These are phyloP conservation scores for Lomographa bimaculata DNA, from an alignment of 2,888 invertebrate species.

Conservation along the genomic window DNA sequence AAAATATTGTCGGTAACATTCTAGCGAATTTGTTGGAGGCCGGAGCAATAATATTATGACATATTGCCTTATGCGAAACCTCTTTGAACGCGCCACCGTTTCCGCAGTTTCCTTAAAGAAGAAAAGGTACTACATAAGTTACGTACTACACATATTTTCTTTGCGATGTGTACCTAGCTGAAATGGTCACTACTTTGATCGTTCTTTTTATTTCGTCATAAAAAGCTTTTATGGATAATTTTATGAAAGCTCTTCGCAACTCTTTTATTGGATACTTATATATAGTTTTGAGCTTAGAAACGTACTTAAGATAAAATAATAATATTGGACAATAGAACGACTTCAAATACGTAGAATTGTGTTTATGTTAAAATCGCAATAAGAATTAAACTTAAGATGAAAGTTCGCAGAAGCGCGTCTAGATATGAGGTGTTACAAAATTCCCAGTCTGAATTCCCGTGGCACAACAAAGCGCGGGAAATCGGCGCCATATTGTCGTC, in stretches of 20 bases:
- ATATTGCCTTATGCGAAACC: conserved; percentile 68
- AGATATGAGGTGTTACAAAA: conserved; percentile 41
- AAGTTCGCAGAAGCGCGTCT: conserved; percentile 1
- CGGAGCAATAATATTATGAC: conserved; percentile 80
- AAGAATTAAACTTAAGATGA: background rate
- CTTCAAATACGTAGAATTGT: no score
- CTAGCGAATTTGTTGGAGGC: conserved; percentile 67
- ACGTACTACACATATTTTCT: conserved; percentile 29
- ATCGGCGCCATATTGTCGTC: conserved; percentile 73
- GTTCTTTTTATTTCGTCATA: conserved; percentile 20
- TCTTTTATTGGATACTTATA: no score
- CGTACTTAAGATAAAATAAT: no score
- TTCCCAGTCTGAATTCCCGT: conserved; percentile 37
- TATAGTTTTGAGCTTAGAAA: no score
- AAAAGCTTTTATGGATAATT: background rate
- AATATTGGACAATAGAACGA: no score
- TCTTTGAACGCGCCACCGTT: conserved; percentile 52
- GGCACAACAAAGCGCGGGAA: conserved; percentile 63
- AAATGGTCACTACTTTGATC: conserved; percentile 30
- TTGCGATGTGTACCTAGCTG: conserved; percentile 24
- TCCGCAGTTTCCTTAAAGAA: conserved; percentile 35
- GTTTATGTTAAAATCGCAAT: no score
- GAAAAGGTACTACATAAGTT: conserved; percentile 35
- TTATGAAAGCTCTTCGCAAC: no score
- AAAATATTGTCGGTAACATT: conserved; percentile 75